Base-by-base conservation (phyloP, 1,140 invertebrate genomes). In the Caenorhabditis briggsae region DNA sequence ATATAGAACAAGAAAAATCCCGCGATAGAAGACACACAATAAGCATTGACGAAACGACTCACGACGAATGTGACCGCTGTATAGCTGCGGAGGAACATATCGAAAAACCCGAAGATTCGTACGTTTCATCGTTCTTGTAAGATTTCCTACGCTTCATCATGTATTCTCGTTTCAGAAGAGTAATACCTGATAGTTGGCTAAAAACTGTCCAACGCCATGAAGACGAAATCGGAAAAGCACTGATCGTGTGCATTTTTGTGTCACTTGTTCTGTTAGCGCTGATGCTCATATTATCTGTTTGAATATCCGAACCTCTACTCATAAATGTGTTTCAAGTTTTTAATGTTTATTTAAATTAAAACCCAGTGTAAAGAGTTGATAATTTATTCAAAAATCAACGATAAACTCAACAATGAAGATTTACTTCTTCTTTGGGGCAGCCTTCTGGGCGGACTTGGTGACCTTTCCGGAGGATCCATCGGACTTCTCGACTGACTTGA, bases 401-500 rank as follows among this genome's bases (percentile, higher is more conserved):
- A 78, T 11, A 50, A 78, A 78, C 43, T 78, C 70, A 78, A 78
- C 70, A 78, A 78, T 50, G 70, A 78, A 78, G 70, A 78, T 78
- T 78, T 78, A 78, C 70, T 78, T 78, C 70, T 78, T 78, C 70
- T 78, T 78, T 25, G 70, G 70, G 1, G 70, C 70, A 50, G 70
- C 70, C 70, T 78, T 78, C 18, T 78, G 70, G 46, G 70, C 70
- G 20, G 70, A 78, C 46, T 78, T 78, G 70, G 70, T 78, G 70
- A 78, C 70, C 70, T 78, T 78, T 78, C 70, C 70, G 23, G 70
- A 6, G 18, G 70, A 50, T 78, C 70, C 70, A 78, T 78, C 70
- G 9, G 70, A 50, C 46, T 78, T 78, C 70, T 78, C 70, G 9
- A 78, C 70, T 12, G 86, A 84, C 91, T 97, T 98, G 93, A 98